These are phyloP conservation scores for Hirtodrosophila alboralis DNA, from an alignment of 2,888 invertebrate species.

Conservation along the genomic window DNA sequence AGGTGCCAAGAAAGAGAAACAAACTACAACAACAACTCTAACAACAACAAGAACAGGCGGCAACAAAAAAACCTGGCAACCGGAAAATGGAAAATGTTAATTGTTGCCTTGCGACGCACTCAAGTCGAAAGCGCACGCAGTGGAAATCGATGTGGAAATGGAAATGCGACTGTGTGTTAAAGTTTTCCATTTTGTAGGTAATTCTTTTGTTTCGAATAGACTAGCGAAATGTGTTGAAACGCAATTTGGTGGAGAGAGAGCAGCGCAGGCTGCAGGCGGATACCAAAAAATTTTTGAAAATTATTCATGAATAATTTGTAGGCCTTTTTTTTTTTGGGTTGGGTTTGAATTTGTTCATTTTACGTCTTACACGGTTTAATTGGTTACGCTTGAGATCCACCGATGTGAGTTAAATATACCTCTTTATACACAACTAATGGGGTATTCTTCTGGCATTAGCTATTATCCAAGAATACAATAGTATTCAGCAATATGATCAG, in stretches of 20 bases:
- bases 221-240: constrained; percentile 52
- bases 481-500: constrained; percentile 3
- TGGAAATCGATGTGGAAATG: constrained; percentile 59
- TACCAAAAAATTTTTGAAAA: constrained; percentile 42
- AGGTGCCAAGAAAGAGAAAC: constrained; percentile 24
- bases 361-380: constrained; percentile 62
- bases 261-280: constrained; percentile 20
- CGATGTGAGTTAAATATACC: constrained; percentile 16
- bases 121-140: constrained; percentile 70
- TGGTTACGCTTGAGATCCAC: constrained; percentile 69
- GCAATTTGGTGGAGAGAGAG: constrained; percentile 27
- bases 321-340: constrained; percentile 37
- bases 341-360: constrained; percentile 29
- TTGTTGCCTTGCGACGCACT: constrained; percentile 71
- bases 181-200: constrained; percentile 52
- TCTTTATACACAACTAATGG: constrained; percentile 21
- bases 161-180: constrained; percentile 45
- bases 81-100: constrained; percentile 81
- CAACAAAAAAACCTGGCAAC: constrained; percentile 59
- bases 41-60: constrained; percentile 17
- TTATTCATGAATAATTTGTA: constrained; percentile 72
- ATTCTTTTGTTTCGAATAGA: constrained; percentile 49
- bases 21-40: constrained; percentile 17
- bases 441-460: constrained; percentile 4
- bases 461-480: neutral